Conservation (phyloP, 1,140 invertebrate genomes). For the Hycleus phaleratus region DNA sequence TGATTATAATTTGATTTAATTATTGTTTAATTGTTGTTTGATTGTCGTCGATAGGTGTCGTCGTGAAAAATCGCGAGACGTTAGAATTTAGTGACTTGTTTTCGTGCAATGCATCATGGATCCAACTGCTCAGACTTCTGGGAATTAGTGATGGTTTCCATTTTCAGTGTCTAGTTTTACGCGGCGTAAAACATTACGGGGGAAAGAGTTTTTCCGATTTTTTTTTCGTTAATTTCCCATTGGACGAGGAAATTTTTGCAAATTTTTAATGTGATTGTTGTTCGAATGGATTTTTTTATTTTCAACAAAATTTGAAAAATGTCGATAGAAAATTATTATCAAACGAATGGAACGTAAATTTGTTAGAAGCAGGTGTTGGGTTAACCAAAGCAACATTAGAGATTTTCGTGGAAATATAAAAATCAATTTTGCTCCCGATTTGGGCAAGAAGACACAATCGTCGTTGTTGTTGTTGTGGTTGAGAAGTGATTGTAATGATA, state of each 20-base stretch:
- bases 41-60: neutral
- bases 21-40: too few relatives aligned
- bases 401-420: too few relatives aligned
- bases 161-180: conserved; percentile 40
- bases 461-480: conserved; percentile 21
- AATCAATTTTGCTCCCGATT: too few relatives aligned
- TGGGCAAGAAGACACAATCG: too few relatives aligned
- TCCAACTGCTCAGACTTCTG: conserved; percentile 37
- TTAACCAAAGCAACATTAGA: conserved; percentile 18
- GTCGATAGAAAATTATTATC: conserved; percentile 24
- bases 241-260: too few relatives aligned
- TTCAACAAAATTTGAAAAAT: conserved; percentile 14
- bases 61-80: neutral
- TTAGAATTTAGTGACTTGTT: conserved; percentile 1
- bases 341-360: conserved; percentile 29
- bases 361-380: conserved; percentile 38
- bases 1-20: too few relatives aligned
- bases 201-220: neutral
- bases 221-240: neutral
- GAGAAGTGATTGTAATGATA: conserved; percentile 39
- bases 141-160: conserved; percentile 39
- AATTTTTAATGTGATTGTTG: neutral
- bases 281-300: neutral
- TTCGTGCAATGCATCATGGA: conserved; percentile 23
- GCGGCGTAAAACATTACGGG: conserved; percentile 27